Base-by-base conservation (phyloP, 2,888 invertebrate genomes). In the Monoplex corrugatus region DNA sequence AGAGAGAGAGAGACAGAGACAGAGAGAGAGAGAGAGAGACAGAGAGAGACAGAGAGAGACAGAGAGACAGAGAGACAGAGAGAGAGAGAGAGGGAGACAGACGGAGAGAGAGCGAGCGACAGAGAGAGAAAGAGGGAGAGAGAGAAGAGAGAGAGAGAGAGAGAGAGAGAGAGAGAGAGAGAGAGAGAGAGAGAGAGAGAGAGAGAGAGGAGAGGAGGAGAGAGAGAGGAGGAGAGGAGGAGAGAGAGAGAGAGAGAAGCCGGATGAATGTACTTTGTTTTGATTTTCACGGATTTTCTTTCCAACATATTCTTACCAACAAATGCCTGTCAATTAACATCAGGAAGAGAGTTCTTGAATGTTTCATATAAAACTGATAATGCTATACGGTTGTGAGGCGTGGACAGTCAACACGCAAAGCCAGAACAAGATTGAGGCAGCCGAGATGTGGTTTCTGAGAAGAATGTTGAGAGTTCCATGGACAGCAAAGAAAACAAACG, bases 41-140 rank as follows among this genome's bases (percentile, higher is more conserved):
- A 43, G 40, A 35, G 78, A 78, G 6, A 78, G 78, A 38, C 35
- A 32, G 78, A 78, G 38, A 88, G 78, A 89, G 40, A 86, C 40
- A 85, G 50, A 89, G 57, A 50, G 78, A 57, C 0, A 57, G 82
- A 88, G 43, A 88, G 82, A 57, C 43, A 88, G 40, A 57, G 63
- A 82, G 82, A 88, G 38, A 83, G 50, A 50, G 57, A 50, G 35
- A 50, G 84, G 50, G 19, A 84, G 84, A 84, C 50, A 84, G 84
- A 50, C 3, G 10, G 84, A 84, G 50, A 50, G 84, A 35, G 84
- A 50, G 6, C n/a, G 32, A 45, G 57, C 45, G 57, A 50, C 8
- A 50, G 44, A 83, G 40, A 83, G 44, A 43, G 83, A 44, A 8
- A 43, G 83, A 44, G 23, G 5, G 50, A 19, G 35, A 50, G 19